Evolutionary conservation across 2,888 invertebrate species (phyloP), one percentile per base, ranked within the genome.

Genomic region (Parnassius apollo): DNA sequence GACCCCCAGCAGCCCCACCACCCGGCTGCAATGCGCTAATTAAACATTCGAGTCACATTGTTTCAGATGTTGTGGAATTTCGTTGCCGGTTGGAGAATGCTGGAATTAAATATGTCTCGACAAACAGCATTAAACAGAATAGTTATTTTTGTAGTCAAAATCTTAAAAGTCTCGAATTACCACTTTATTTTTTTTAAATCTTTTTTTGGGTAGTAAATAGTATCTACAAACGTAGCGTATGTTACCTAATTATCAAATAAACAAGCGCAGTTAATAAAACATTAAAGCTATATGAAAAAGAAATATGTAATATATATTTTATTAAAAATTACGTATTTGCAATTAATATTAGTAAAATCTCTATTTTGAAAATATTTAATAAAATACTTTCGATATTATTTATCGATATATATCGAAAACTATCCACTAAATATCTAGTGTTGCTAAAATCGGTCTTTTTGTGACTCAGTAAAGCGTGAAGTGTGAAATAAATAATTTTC

Each of bases 1-100:
- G 62, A 18, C 57, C 63, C 65, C 66, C 69, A 64, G 70, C 61
- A 65, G 58, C 66, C 69, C 68, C 69, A 75, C 72, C 67, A 65
- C 65, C 73, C 77, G 80, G 81, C 85, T 82, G 88, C 90, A 85
- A 85, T 86, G 89, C 85, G 88, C 88, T 91, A 91, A 90, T 91
- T 91, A 91, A 89, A 88, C 91, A 88, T 90, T 90, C 85, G 86
- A 88, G 91, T 82, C 78, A 87, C 87, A 91, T 90, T 91, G 91
- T 91, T 88, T 84, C 81, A 59, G 82, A 85, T 79, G 85, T 81
- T 81, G 82, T 74, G 74, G 76, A 75, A 80, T 80, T 83, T 83
- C 76, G 76, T 77, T 75, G 78, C 74, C 74, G 74, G 71, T 70
- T 60, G 70, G 71, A 75, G 78, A 73, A 73, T 71, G 67, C 71